Conservation (phyloP, 2,113 vertebrate species). For the Tyrannus savana region DNA sequence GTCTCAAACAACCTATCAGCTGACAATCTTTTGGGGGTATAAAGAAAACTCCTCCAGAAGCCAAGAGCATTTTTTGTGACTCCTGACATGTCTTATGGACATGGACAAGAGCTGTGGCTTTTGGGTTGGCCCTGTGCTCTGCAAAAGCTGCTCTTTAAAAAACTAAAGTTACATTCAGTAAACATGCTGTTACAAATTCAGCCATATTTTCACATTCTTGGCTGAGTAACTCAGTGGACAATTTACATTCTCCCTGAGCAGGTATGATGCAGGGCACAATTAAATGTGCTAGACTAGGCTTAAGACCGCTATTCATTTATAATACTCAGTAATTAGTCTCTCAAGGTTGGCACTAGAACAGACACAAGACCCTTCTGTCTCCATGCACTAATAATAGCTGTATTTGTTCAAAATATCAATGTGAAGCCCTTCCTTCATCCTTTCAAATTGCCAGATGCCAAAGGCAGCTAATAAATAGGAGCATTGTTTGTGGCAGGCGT, state of each 20-base stretch:
- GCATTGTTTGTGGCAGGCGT: neutral
- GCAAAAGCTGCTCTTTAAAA: neutral
- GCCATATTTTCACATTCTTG: neutral
- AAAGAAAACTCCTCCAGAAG: neutral
- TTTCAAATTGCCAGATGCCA: neutral
- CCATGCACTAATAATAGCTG: neutral
- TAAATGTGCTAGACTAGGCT: neutral
- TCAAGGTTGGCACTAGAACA: neutral
- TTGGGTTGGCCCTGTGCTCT: neutral
- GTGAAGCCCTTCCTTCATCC: neutral
- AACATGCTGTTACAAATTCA: neutral
- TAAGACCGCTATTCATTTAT: neutral
- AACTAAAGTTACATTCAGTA: neutral
- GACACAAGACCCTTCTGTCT: slow-evolving; percentile 5
- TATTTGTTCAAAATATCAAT: neutral
- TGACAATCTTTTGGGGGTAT: neutral
- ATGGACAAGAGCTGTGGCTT: neutral
- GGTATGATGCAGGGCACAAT: neutral
- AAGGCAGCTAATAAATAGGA: neutral
- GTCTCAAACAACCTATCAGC: neutral
- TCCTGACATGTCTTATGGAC: neutral
- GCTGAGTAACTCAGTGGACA: neutral
- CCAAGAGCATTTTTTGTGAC: neutral
- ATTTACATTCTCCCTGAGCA: neutral
- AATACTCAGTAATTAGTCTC: neutral